Evolutionary conservation across 2,113 vertebrate genomes (phyloP).

Genomic region (Kobus ellipsiprymnus): DNA sequence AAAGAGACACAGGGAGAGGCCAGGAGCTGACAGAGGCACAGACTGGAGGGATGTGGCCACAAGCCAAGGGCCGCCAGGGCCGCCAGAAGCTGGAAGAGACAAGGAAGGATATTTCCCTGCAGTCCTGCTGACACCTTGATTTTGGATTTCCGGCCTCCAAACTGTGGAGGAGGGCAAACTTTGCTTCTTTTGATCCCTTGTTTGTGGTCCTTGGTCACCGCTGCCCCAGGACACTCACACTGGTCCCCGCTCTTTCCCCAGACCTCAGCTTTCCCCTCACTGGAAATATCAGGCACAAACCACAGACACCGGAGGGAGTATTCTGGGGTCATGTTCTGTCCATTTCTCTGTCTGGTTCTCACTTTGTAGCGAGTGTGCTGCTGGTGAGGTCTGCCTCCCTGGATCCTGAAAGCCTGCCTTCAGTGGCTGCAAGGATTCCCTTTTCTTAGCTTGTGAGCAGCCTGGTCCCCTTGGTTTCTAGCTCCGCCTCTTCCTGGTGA

Average conservation of each 20-base stretch:
- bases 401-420: not conserved
- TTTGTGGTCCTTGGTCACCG: not conserved
- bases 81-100: not conserved
- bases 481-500: not conserved
- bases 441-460: not conserved
- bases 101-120: not conserved
- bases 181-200: not conserved
- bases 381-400: not conserved
- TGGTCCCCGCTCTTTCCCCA: too few relatives aligned
- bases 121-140: not conserved
- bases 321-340: not conserved
- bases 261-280: not conserved
- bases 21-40: too few relatives aligned
- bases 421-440: not conserved
- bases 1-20: too few relatives aligned
- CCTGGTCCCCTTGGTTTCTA: not conserved
- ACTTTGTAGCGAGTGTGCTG: not conserved
- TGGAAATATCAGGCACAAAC: not conserved
- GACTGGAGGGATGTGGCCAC: too few relatives aligned
- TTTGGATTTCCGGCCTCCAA: not conserved
- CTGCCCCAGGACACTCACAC: not conserved
- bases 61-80: fast-evolving
- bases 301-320: not conserved
- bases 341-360: not conserved
- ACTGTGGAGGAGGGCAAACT: not conserved